Percentiles rank a stretch among this genome's conserved stretches.
Conservation (phyloP, 2,113 vertebrate species). For the Tupaia chinensis region DNA sequence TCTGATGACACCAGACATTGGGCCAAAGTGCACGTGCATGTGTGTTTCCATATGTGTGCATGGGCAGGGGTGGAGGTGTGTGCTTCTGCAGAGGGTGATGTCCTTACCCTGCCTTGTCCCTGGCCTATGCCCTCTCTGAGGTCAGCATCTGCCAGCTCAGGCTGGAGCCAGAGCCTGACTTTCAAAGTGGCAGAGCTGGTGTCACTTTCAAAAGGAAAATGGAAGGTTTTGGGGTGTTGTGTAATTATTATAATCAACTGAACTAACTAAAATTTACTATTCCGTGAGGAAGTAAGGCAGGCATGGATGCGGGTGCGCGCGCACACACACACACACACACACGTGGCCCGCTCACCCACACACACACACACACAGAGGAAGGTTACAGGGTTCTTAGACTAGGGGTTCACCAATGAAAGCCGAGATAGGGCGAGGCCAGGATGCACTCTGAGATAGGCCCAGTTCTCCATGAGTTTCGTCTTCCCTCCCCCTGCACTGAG, state of each 20-base stretch:
- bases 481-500: not conserved
- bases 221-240: not conserved
- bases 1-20: not conserved
- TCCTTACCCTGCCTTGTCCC: not conserved
- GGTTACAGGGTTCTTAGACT: too few species aligned
- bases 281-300: slow-evolving; percentile 10
- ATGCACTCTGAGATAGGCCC: not conserved
- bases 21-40: accelerated
- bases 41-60: not conserved
- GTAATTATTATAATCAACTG: not conserved
- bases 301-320: accelerated
- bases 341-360: too few species aligned
- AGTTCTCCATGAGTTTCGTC: not conserved
- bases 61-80: not conserved
- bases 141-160: not conserved
- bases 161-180: not conserved
- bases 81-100: not conserved
- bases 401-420: not conserved
- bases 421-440: not conserved
- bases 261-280: slow-evolving; percentile 48
- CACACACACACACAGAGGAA: not conserved
- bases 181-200: not conserved
- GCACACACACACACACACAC: too few species aligned
- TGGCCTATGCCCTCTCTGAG: not conserved
- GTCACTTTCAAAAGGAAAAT: slow-evolving; percentile 27